Evolutionary conservation across 2,797 vertebrate species (phyloP).

Genomic region (Erpetoichthys calabaricus): DNA sequence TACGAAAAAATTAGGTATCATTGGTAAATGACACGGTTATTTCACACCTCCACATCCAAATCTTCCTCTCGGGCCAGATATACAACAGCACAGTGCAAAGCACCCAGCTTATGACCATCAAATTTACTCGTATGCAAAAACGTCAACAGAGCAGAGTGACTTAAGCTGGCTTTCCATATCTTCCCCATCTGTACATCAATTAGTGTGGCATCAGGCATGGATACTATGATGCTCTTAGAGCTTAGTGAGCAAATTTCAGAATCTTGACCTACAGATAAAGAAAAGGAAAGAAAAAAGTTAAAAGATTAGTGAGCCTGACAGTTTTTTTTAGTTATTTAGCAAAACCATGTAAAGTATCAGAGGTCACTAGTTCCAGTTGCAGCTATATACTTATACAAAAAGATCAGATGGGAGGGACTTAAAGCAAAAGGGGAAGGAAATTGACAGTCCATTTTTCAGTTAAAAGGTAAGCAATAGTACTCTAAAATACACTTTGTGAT

Average conservation of each 20-base stretch:
- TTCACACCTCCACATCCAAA: conserved; percentile 46
- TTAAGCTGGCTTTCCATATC: conserved; percentile 45
- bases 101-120: conserved; percentile 64
- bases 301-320: too few species aligned
- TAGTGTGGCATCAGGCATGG: conserved; percentile 33
- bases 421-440: conserved; percentile 37
- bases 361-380: conserved; percentile 25
- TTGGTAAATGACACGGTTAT: neutral
- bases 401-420: conserved; percentile 24
- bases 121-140: conserved; percentile 40
- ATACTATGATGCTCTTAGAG: conserved; percentile 33
- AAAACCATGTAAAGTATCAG: too few species aligned
- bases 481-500: too few species aligned
- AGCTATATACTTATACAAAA: conserved; percentile 11
- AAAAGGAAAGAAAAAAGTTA: conserved; percentile 15
- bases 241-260: conserved; percentile 39
- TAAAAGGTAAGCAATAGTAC: conserved; percentile 8
- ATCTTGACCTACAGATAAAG: conserved; percentile 42
- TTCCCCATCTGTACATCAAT: conserved; percentile 53
- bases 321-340: too few species aligned
- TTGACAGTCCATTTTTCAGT: conserved; percentile 36
- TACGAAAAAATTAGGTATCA: too few species aligned
- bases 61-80: conserved; percentile 46
- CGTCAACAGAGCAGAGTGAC: conserved; percentile 45
- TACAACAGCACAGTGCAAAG: conserved; percentile 73